Percentiles rank a stretch among this genome's conserved stretches.
Conservation (phyloP, 1,140 invertebrate genomes). For the Micrasema minimum region DNA sequence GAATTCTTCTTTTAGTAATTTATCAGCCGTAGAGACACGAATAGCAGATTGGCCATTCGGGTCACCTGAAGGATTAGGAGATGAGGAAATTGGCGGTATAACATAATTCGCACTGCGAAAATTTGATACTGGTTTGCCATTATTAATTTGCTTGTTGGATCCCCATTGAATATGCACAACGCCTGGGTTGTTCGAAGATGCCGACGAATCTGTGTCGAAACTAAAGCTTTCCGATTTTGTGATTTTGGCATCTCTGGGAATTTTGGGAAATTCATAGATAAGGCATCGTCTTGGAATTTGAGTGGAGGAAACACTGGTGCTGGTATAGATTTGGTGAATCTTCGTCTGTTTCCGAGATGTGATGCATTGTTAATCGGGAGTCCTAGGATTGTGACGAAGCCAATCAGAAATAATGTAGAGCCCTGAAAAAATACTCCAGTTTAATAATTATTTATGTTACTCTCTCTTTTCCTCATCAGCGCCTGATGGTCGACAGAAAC, state of each 20-base stretch:
- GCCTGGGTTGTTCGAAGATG: not conserved
- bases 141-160: not conserved
- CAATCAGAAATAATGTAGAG: no score
- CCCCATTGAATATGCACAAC: not conserved
- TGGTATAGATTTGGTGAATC: no score
- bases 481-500: no score
- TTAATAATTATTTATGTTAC: no score
- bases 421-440: no score
- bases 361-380: no score
- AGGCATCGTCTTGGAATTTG: not conserved
- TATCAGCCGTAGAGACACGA: not conserved
- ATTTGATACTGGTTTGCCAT: not conserved
- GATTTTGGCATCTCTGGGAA: not conserved
- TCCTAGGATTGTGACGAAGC: no score
- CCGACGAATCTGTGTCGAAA: not conserved
- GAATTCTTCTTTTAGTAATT: not conserved
- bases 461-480: no score
- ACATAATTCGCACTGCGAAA: not conserved
- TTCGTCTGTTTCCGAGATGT: no score
- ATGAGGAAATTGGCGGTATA: no score
- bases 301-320: no score
- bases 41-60: not conserved
- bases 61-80: not conserved
- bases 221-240: not conserved
- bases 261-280: no score